These are phyloP conservation scores for Anastatus disparis DNA, from an alignment of 1,140 invertebrate species.

Conservation along the genomic window DNA sequence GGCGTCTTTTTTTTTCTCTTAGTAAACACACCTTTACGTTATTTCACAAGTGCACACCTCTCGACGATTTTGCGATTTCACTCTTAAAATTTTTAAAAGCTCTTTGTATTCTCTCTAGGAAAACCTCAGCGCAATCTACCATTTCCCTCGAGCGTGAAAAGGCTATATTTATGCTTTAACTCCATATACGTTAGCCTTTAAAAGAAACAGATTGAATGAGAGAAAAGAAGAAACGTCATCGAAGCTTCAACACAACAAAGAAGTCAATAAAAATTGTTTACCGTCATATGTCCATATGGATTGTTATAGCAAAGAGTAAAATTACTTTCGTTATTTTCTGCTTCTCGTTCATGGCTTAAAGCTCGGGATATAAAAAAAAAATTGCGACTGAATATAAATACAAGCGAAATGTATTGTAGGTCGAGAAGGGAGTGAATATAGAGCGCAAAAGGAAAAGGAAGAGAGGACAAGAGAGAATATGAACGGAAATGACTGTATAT, in stretches of 20 bases:
- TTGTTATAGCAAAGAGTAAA: neutral
- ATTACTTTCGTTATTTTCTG: conserved; percentile 27
- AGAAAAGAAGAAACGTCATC: neutral
- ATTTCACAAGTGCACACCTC: too few species aligned
- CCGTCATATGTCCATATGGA: neutral
- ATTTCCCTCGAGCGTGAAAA: too few species aligned
- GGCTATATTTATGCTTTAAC: too few species aligned
- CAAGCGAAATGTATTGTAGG: neutral
- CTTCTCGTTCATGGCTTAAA: neutral
- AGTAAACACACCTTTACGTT: too few species aligned
- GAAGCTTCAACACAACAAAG: neutral
- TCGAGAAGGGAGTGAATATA: neutral
- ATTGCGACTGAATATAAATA: conserved; percentile 20
- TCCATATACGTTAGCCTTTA: too few species aligned
- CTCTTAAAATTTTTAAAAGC: too few species aligned
- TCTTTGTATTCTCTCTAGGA: too few species aligned
- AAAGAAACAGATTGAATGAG: too few species aligned
- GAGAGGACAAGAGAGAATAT: neutral
- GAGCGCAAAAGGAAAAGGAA: neutral
- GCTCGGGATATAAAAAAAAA: neutral
- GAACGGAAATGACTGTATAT: neutral
- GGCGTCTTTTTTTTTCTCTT: too few species aligned
- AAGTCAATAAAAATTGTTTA: conserved; percentile 26
- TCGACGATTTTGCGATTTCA: too few species aligned
- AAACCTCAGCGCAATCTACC: too few species aligned